A percentile compares a stretch with the other conserved stretches of the same genome.
These are phyloP conservation scores for Abscondita cerata DNA, from an alignment of 2,888 invertebrate species.

Conservation along the genomic window DNA sequence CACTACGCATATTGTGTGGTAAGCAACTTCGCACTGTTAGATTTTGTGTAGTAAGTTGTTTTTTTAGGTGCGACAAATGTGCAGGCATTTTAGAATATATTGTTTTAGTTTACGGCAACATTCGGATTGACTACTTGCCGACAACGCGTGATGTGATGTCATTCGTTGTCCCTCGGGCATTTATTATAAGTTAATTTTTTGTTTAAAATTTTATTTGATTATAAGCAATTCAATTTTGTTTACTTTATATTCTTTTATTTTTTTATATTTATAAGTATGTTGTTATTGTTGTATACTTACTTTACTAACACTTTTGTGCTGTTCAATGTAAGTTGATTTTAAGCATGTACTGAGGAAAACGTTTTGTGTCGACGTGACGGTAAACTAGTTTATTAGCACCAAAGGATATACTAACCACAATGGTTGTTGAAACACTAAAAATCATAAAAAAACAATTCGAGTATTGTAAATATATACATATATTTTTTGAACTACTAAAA, in stretches of 20 bases:
- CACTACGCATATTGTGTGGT: conserved; percentile 95
- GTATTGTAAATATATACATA: too few relatives aligned
- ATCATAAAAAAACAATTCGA: too few relatives aligned
- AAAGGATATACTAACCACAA: too few relatives aligned
- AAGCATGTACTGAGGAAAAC: conserved; percentile 27
- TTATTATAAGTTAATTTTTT: neutral
- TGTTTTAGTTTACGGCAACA: conserved; percentile 72
- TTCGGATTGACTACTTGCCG: conserved; percentile 58
- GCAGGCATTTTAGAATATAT: conserved; percentile 87
- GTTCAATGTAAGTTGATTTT: conserved; percentile 2
- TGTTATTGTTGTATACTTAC: conserved; percentile 12
- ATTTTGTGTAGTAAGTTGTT: neutral
- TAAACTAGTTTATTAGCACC: too few relatives aligned
- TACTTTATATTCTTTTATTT: conserved; percentile 17
- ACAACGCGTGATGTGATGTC: conserved; percentile 56
- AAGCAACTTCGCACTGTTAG: conserved; percentile 32
- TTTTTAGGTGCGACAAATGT: conserved; percentile 93
- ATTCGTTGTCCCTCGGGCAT: conserved; percentile 57
- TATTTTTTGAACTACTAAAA: too few relatives aligned
- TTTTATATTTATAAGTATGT: conserved; percentile 20
- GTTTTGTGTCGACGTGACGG: conserved; percentile 14
- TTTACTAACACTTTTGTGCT: conserved; percentile 2
- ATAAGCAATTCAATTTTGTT: neutral
- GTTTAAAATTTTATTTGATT: conserved; percentile 16
- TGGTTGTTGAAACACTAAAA: too few relatives aligned